Conservation (phyloP, 2,888 invertebrate genomes). For the Idaea aversata region DNA sequence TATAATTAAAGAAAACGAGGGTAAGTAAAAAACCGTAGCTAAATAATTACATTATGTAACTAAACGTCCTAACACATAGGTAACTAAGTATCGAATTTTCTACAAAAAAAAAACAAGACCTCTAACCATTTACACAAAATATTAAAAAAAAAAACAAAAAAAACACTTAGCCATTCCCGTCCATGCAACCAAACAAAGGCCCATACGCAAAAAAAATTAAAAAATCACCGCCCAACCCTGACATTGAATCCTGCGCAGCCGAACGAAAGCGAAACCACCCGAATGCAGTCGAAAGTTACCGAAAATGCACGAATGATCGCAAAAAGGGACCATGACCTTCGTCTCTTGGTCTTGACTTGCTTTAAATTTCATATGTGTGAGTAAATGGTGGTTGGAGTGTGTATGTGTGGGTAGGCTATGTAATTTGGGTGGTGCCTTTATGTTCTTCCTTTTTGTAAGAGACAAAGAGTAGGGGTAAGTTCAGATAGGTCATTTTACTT, state of each 20-base stretch:
- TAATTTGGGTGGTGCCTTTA: conserved; percentile 65
- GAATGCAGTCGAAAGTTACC: conserved; percentile 37
- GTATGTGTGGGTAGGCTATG: conserved; percentile 47
- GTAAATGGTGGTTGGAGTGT: conserved; percentile 28
- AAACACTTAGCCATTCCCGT: neutral
- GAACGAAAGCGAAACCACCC: conserved; percentile 56
- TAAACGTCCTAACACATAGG: too few relatives aligned
- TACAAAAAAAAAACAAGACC: neutral
- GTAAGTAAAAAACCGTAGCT: too few relatives aligned
- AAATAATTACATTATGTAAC: too few relatives aligned
- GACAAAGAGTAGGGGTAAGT: conserved; percentile 43
- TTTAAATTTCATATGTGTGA: conserved; percentile 34
- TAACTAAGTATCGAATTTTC: neutral
- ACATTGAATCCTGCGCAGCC: conserved; percentile 47
- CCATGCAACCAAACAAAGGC: conserved; percentile 18
- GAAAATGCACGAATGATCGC: conserved; percentile 44
- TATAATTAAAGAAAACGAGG: too few relatives aligned
- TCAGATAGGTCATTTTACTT: neutral
- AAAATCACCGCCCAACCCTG: conserved; percentile 51
- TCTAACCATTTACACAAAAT: neutral
- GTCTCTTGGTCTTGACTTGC: conserved; percentile 58
- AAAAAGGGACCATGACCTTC: conserved; percentile 74
- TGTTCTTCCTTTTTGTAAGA: conserved; percentile 43
- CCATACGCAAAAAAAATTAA: conserved; percentile 29
- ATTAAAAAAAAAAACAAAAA: neutral